phyloP scores from a whole-genome alignment of 2,797 vertebrate species.

The Coluber constrictor region DNA sequence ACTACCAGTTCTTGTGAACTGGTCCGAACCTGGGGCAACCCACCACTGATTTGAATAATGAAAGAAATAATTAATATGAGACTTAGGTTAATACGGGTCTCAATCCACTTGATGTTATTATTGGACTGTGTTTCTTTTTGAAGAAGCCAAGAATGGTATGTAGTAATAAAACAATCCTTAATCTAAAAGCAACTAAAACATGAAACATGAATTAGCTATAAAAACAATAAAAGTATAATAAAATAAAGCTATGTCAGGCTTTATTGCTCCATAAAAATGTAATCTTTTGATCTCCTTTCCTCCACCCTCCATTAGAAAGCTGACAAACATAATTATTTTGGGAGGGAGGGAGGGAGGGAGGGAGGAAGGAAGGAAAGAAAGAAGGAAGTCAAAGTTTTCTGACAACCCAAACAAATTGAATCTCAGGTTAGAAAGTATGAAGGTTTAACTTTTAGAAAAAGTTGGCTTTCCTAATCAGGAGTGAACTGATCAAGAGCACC shows the following conservation, averaged over 20 bases:
- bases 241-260: neutral
- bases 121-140: neutral
- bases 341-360: neutral
- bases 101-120: neutral
- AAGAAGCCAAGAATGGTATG: neutral
- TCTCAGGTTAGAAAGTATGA: slow-evolving; percentile 20
- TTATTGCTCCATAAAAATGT: neutral
- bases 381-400: neutral
- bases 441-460: neutral
- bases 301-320: neutral
- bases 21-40: too few species aligned
- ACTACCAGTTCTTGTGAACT: too few species aligned
- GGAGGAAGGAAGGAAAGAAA: neutral
- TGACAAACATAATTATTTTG: neutral
- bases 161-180: neutral
- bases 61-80: neutral
- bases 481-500: neutral
- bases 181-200: neutral
- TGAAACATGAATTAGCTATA: neutral
- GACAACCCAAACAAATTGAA: neutral
- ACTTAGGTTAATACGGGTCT: neutral
- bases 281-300: neutral
- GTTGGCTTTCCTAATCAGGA: neutral
- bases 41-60: neutral
- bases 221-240: neutral